Evolutionary conservation across 2,888 invertebrate genomes (phyloP), one percentile per base, ranked within the genome.

Genomic region (Acleris literana): DNA sequence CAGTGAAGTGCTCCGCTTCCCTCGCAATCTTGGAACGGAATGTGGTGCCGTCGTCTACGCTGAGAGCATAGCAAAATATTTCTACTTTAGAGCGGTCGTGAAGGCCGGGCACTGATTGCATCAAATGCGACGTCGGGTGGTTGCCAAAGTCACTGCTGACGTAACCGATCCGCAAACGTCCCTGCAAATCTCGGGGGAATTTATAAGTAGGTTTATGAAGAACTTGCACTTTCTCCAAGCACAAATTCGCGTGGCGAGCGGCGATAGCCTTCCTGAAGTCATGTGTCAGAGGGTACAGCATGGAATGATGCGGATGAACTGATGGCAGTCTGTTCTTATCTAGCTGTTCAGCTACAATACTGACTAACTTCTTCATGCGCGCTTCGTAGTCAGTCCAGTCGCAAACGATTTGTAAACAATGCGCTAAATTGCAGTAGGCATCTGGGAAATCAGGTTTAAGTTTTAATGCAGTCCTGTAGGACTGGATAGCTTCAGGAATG

Each of bases 131-230:
- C 1, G 99, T 99, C 13, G 99, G 99, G 87, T 99, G 99, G 89
- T 99, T 99, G 11, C 99, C 99, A 86, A 99, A 99, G 86, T 99
- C 99, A 16, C 99, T 99, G 82, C 99, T 99, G 1, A 99, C 98
- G 86, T 99, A 99, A 48, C 99, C 99, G 78, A 99, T 96, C 65
- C 96, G 95, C 49, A 99, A 89, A 5, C 99, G 95, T 0, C 95
- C 93, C 49, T 94, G 93, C 52, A 96, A 74, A 49, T 97, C 96
- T 2, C 95, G 93, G 0, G 94, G 93, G 88, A 97, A 97, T 81
- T 96, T 96, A 88, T 97, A 99, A 0, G 96, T 94, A 1, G 95
- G 95, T 82, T 98, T 99, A 88, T 99, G 99, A 6, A 99, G 93
- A 0, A 99, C 98, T 83, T 97, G 97, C 54, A 99, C 97, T 94